phyloP scores from a whole-genome alignment of 1,140 invertebrate genomes.

The Wiebesia pumilae region DNA sequence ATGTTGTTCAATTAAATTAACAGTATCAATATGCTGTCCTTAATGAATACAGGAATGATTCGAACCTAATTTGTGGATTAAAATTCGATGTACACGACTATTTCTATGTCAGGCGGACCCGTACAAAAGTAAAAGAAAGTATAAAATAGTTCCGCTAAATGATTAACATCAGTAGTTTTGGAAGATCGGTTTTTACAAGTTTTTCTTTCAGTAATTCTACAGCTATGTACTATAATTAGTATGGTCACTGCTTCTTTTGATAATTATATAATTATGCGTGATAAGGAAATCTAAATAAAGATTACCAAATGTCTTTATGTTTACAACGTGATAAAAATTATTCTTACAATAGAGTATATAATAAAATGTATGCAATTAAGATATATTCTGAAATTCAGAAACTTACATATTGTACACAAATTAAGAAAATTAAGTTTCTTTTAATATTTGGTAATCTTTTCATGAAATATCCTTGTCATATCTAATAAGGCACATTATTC shows the following conservation, averaged over 20 bases:
- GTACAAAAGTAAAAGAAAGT: conserved; percentile 53
- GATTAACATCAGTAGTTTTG: conserved; percentile 42
- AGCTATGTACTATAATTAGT: conserved; percentile 46
- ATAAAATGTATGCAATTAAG: neutral
- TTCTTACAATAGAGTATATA: neutral
- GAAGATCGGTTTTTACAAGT: conserved; percentile 48
- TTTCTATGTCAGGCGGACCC: conserved; percentile 24
- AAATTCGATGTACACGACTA: conserved; percentile 47
- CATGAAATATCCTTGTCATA: conserved; percentile 55
- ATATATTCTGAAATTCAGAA: conserved; percentile 20
- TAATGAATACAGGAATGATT: conserved; percentile 22
- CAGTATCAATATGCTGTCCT: conserved; percentile 15
- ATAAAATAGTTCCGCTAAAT: conserved; percentile 48
- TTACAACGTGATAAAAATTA: neutral
- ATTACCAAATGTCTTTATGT: conserved; percentile 27
- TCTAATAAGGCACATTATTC: conserved; percentile 66
- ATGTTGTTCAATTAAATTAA: neutral
- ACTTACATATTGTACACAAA: conserved; percentile 12
- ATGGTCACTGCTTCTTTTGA: conserved; percentile 49
- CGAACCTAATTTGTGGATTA: conserved; percentile 21
- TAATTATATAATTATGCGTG: conserved; percentile 37
- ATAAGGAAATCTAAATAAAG: conserved; percentile 46
- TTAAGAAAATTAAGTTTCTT: conserved; percentile 18
- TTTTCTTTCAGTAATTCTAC: conserved; percentile 29
- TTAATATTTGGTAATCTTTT: conserved; percentile 59